Base-by-base conservation (phyloP, 2,797 vertebrate species). In the Phrynocephalus guinanensis region DNA sequence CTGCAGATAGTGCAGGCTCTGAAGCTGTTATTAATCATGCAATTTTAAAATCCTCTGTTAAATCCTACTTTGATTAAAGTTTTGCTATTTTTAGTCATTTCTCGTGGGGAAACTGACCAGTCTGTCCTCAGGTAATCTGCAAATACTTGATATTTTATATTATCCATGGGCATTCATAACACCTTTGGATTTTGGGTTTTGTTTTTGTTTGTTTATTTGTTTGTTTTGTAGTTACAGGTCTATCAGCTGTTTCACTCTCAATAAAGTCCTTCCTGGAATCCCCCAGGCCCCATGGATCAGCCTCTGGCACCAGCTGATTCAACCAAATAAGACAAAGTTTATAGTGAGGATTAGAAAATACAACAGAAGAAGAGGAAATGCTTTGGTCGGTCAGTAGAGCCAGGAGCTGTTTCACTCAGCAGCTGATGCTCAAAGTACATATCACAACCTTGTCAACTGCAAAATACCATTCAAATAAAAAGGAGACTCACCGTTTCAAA, bases 291-390 rank as follows among this genome's bases (percentile, higher is more conserved):
- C 26, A 63, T 86, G 33, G 30, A 63, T 38, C 18, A 86, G 78
- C 24, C 50, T 28, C 68, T 80, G 77, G 50, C 78, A 80, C 50
- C 52, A 38, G 85, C 52, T 63, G 52, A 63, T 86, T 80, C 78
- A 48, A 72, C 50, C 85, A 80, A 72, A 86, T 80, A 72, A 60
- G 50, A 63, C 78, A 73, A 38, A 44, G 8, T 86, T 80, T 80
- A 86, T 86, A 60, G 24, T 80, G 9, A 28, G 24, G n/a, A 79
- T 86, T 79, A 71, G 30, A 15, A 50, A 56, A 79, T 72, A 67
- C 20, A 79, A 71, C 24, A 28, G 33, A 71, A 79, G n/a, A 86
- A 20, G 28, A 44, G 7, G 79, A 67, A 24, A 30, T 16, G 24
- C 77, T 72, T 50, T 79, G 30, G 67, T 70, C 52, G 76, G n/a